These are phyloP conservation scores for Balanococcus diminutus DNA, from an alignment of 2,888 invertebrate species.

Conservation along the genomic window DNA sequence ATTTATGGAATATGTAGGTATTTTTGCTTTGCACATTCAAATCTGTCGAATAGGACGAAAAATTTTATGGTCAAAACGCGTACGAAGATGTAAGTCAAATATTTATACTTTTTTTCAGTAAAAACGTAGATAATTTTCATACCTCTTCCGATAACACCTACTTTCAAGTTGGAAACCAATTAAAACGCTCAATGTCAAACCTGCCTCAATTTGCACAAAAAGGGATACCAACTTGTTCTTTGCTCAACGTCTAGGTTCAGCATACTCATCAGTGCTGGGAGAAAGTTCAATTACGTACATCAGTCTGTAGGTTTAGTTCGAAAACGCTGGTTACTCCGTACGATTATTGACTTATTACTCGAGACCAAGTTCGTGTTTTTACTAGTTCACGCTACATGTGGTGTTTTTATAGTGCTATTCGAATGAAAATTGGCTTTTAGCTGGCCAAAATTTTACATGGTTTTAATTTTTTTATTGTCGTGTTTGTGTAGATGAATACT, in stretches of 20 bases:
- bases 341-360: slow-evolving; percentile 12
- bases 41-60: no score
- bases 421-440: not conserved
- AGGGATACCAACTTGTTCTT: slow-evolving; percentile 3
- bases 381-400: slow-evolving; percentile 16
- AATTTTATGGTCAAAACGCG: no score
- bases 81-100: no score
- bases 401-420: not conserved
- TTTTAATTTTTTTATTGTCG: not conserved
- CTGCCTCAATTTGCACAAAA: not conserved
- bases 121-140: not conserved
- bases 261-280: not conserved
- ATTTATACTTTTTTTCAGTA: no score
- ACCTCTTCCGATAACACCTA: not conserved
- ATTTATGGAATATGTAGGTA: no score
- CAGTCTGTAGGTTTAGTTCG: slow-evolving; percentile 33
- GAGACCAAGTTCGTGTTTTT: slow-evolving; percentile 36
- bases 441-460: not conserved
- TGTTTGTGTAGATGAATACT: not conserved
- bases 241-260: not conserved
- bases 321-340: slow-evolving; percentile 49
- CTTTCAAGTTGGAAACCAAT: not conserved
- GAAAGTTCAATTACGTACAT: slow-evolving; percentile 44
- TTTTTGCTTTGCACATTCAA: no score
- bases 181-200: not conserved